Percentiles rank a stretch among this genome's conserved stretches.
These are phyloP conservation scores for Platyura marginata DNA, from an alignment of 1,140 invertebrate genomes.

Conservation along the genomic window DNA sequence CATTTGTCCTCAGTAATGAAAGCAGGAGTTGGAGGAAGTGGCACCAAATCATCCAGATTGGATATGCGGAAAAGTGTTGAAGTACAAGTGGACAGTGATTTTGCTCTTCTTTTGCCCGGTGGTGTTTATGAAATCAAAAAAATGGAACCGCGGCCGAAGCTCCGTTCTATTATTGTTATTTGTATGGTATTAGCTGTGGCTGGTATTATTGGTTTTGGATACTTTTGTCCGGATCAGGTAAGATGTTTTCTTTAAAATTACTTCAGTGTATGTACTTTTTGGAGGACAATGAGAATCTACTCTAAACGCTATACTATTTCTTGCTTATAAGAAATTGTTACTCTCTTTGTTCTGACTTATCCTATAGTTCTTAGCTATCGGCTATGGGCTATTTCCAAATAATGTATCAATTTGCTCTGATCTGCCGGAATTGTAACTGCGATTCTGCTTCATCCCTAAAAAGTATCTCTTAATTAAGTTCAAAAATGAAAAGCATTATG, in stretches of 20 bases:
- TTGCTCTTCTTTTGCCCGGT: conserved; percentile 44
- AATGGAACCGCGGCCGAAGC: conserved; percentile 53
- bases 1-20: no score
- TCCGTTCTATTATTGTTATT: conserved; percentile 55
- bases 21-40: neutral
- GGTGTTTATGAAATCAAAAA: conserved; percentile 54
- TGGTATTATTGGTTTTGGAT: conserved; percentile 70
- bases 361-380: no score
- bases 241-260: no score
- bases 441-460: no score
- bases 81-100: conserved; percentile 58
- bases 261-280: conserved; percentile 9
- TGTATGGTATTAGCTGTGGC: conserved; percentile 59
- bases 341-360: no score
- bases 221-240: conserved; percentile 71
- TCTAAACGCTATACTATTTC: neutral
- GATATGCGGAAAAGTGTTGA: conserved; percentile 54
- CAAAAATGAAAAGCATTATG: no score
- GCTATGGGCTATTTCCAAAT: no score
- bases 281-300: no score
- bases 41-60: neutral
- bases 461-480: no score
- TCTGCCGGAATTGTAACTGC: no score
- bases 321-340: neutral
- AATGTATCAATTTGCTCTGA: no score